Conservation (phyloP, 35 echinoderm and acorn worm species). For the Stichopus chloronotus region DNA sequence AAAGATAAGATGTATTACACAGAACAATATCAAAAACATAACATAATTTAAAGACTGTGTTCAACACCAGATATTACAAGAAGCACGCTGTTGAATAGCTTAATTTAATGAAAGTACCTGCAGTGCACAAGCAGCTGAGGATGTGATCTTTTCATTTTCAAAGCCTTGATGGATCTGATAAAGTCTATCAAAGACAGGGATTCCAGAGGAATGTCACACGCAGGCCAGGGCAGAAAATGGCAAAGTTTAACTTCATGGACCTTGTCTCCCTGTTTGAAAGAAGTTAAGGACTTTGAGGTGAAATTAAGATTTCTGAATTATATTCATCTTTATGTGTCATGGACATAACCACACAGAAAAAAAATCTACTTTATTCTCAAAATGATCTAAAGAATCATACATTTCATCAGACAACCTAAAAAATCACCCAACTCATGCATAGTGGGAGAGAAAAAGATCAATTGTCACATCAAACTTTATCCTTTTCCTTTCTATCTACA, state of each 20-base stretch:
- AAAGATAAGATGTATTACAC: no score
- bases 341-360: no score
- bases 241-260: constrained; percentile 6
- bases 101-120: not conserved
- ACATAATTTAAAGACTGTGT: not conserved
- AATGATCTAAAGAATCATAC: not conserved
- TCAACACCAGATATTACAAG: not conserved
- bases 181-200: not conserved
- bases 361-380: no score
- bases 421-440: no score
- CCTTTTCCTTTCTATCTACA: no score
- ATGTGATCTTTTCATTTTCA: not conserved
- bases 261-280: constrained; percentile 3
- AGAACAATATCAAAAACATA: no score
- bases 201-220: not conserved
- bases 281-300: not conserved
- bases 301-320: not conserved
- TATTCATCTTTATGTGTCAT: no score
- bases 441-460: not conserved
- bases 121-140: not conserved
- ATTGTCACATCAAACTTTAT: no score
- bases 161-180: not conserved
- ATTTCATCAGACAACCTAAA: not conserved
- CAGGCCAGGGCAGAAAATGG: not conserved
- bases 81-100: not conserved